Evolutionary conservation across 1,140 invertebrate species (phyloP).

Genomic region (Heterodera schachtii): DNA sequence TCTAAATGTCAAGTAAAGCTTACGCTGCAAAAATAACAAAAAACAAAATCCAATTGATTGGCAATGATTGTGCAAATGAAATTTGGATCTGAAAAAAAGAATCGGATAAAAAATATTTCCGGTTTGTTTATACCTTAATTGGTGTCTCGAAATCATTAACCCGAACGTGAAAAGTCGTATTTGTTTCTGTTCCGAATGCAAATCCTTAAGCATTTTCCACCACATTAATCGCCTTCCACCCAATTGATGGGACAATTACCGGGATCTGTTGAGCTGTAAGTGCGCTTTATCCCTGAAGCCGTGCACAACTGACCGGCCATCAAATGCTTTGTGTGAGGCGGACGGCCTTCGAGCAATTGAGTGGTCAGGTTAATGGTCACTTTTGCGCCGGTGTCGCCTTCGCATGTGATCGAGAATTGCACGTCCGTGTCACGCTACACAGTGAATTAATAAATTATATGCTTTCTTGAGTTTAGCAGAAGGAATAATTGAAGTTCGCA

Average conservation of each 20-base stretch:
- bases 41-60: constrained; percentile 65
- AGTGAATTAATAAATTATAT: too few species aligned
- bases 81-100: constrained; percentile 49
- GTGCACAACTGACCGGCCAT: constrained; percentile 46
- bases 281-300: constrained; percentile 54
- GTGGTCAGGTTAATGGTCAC: constrained; percentile 51
- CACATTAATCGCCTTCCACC: background rate
- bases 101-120: background rate
- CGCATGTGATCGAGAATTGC: constrained; percentile 61
- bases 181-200: constrained; percentile 59
- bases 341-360: constrained; percentile 48
- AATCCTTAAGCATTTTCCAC: constrained; percentile 32
- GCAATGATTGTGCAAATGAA: constrained; percentile 65
- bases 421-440: constrained; percentile 64
- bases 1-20: constrained; percentile 27
- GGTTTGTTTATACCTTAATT: constrained; percentile 41
- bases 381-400: constrained; percentile 53
- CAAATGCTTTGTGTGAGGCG: constrained; percentile 46
- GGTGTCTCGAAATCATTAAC: constrained; percentile 63
- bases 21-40: constrained; percentile 66
- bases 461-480: too few species aligned
- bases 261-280: constrained; percentile 54
- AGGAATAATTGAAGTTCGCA: background rate
- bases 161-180: constrained; percentile 64
- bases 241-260: background rate